These are phyloP conservation scores for Melanostigma gelatinosum DNA, from an alignment of 2,113 vertebrate genomes.

Conservation along the genomic window DNA sequence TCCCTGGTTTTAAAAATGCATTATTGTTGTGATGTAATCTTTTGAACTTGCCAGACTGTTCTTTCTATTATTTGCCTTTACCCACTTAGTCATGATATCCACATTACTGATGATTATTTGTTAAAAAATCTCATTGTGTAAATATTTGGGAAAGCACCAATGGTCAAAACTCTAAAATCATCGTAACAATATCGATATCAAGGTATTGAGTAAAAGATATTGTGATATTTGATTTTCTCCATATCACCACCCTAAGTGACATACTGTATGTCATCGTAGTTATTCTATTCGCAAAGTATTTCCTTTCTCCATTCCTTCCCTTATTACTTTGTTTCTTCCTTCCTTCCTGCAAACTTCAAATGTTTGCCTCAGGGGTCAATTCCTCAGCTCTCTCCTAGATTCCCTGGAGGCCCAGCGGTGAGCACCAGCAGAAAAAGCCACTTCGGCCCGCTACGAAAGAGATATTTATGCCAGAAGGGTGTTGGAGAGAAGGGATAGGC, in stretches of 20 bases:
- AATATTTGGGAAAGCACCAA: background rate
- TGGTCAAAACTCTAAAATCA: background rate
- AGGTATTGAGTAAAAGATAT: background rate
- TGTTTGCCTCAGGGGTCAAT: conserved; percentile 48
- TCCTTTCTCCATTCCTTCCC: background rate
- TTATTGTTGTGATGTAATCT: background rate
- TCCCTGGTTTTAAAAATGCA: background rate
- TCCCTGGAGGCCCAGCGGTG: conserved; percentile 43
- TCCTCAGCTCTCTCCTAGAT: conserved; percentile 30
- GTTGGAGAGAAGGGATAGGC: conserved; percentile 53
- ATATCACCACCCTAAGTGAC: background rate
- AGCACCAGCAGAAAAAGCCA: conserved; percentile 51
- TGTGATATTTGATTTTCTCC: background rate
- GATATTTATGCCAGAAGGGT: conserved; percentile 73
- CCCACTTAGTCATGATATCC: background rate
- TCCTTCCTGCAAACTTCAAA: conserved; percentile 28
- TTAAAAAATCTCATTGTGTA: background rate
- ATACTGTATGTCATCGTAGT: conserved; percentile 14
- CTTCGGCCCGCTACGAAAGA: conserved; percentile 56
- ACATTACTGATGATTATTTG: too few relatives aligned
- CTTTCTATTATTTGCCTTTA: background rate
- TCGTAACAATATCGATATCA: background rate
- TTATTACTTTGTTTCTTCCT: conserved; percentile 29
- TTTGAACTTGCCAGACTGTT: background rate
- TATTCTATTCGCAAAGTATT: conserved; percentile 23